Conservation (phyloP, 2,113 vertebrate species). For the Thermophis baileyi region DNA sequence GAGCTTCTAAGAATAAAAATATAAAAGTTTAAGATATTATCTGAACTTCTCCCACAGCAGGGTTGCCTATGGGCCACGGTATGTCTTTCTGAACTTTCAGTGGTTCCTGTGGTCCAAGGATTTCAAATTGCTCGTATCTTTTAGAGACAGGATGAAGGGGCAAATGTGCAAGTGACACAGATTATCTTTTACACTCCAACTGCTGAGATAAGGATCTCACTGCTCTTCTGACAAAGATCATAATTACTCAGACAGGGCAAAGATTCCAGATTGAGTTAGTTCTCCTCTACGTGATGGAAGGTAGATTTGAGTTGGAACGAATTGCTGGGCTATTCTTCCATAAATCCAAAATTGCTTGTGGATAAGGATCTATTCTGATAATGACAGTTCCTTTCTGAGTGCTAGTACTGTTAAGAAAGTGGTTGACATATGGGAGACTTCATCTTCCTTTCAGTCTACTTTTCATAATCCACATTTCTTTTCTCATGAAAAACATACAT, state of each 20-base stretch:
- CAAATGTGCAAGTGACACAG: neutral
- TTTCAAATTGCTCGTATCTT: neutral
- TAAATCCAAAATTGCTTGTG: neutral
- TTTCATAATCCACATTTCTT: neutral
- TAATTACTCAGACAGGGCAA: neutral
- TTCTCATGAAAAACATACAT: neutral
- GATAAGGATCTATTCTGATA: neutral
- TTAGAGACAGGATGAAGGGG: neutral
- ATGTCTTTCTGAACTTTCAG: neutral
- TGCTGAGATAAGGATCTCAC: neutral
- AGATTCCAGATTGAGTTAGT: neutral
- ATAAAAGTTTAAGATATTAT: neutral
- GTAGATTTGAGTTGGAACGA: neutral
- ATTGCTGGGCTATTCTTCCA: neutral
- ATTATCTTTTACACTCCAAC: neutral
- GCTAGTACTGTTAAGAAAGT: neutral
- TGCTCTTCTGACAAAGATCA: neutral
- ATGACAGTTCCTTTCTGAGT: neutral
- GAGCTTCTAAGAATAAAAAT: neutral
- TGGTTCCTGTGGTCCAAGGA: neutral
- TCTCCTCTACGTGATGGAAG: neutral
- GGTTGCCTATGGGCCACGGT: neutral
- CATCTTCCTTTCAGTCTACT: neutral
- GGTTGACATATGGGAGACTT: neutral
- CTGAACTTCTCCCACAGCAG: neutral